These are phyloP conservation scores for Rhinolophus ferrumequinum DNA, from an alignment of 2,113 vertebrate species.

Conservation along the genomic window DNA sequence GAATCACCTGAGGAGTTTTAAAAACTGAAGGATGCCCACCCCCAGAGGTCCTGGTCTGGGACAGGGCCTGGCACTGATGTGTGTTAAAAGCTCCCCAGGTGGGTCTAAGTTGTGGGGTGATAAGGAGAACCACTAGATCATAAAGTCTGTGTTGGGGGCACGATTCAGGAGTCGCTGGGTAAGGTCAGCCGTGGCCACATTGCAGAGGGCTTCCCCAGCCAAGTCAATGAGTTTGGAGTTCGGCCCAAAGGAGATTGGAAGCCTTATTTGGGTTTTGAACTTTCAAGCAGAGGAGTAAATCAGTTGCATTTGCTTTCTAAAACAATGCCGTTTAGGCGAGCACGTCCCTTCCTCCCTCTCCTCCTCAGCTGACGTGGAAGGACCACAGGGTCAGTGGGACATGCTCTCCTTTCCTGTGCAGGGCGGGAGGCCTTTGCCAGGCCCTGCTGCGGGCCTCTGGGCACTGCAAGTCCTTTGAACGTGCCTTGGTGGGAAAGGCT, in stretches of 20 bases:
- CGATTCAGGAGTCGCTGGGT: neutral
- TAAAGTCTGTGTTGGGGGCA: neutral
- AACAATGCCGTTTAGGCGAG: neutral
- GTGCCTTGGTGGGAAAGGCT: neutral
- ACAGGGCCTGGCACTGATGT: neutral
- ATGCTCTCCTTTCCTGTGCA: neutral
- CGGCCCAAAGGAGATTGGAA: neutral
- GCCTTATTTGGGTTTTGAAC: neutral
- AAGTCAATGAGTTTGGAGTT: neutral
- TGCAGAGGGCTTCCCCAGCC: neutral
- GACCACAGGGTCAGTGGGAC: neutral
- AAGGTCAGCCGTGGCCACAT: neutral
- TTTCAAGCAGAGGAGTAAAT: neutral
- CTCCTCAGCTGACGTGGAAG: neutral
- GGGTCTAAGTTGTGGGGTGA: neutral
- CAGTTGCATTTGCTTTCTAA: neutral
- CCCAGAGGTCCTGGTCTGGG: neutral
- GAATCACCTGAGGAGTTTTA: neutral
- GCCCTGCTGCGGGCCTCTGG: neutral
- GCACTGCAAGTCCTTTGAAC: neutral
- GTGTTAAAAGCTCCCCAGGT: neutral
- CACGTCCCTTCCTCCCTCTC: neutral
- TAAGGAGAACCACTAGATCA: neutral
- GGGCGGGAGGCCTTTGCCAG: neutral
- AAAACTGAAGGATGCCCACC: neutral